These are phyloP conservation scores for Bradypodion pumilum DNA, from an alignment of 2,797 vertebrate genomes.

Conservation along the genomic window DNA sequence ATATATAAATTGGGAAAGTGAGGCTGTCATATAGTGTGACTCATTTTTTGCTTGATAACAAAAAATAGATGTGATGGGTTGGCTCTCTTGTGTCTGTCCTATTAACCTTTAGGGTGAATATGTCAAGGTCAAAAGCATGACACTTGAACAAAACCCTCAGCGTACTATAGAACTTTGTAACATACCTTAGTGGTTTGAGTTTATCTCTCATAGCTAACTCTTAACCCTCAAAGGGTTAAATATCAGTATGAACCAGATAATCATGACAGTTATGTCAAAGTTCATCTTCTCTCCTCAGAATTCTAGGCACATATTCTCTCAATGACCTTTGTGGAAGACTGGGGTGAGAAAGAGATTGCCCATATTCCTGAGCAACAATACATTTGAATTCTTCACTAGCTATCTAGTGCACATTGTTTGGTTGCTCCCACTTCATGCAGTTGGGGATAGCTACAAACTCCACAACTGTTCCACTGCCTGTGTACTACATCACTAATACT, in stretches of 20 bases:
- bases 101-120: background rate
- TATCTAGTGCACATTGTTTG: background rate
- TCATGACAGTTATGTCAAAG: background rate
- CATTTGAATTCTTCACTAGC: background rate
- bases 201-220: too few relatives aligned
- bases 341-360: background rate
- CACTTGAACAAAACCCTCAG: too few relatives aligned
- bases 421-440: background rate
- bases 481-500: background rate
- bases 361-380: too few relatives aligned
- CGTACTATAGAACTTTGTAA: too few relatives aligned
- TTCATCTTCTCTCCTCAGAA: background rate
- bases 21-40: background rate
- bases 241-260: too few relatives aligned
- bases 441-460: background rate
- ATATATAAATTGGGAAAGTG: background rate
- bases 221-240: too few relatives aligned
- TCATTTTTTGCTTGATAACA: background rate
- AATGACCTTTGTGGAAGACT: background rate
- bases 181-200: too few relatives aligned
- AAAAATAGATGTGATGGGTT: background rate
- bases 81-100: too few relatives aligned
- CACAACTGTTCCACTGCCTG: background rate
- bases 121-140: too few relatives aligned
- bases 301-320: too few relatives aligned